Conservation (phyloP, 1,140 invertebrate genomes). For the Ceratosolen fusciceps region DNA sequence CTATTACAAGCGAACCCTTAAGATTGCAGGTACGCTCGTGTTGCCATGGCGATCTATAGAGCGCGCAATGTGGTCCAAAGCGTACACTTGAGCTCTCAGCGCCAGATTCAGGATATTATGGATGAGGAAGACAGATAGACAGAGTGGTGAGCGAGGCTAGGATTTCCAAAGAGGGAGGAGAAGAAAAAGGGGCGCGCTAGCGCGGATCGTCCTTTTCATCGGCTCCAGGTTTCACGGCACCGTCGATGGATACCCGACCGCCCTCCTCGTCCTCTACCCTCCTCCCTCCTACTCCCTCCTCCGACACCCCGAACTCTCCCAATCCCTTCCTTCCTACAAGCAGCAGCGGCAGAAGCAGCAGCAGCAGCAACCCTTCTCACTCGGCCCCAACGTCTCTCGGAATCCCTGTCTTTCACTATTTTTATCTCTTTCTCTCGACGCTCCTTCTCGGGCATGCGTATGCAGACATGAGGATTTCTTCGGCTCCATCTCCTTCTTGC, state of each 20-base stretch:
- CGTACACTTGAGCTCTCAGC: background rate
- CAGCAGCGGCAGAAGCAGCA: no score
- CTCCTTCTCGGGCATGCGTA: background rate
- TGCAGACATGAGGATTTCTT: background rate
- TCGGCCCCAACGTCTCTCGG: background rate
- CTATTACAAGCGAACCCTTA: slow-evolving; percentile 3
- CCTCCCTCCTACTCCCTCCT: no score
- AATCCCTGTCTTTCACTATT: background rate
- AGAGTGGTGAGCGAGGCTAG: slow-evolving; percentile 54
- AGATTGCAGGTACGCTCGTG: background rate
- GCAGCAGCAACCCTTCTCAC: background rate
- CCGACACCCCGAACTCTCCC: no score
- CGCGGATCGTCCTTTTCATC: slow-evolving; percentile 25
- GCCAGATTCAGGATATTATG: slow-evolving; percentile 55
- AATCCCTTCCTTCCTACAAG: no score
- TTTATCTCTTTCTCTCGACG: background rate
- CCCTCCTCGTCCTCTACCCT: no score
- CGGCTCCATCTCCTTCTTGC: no score
- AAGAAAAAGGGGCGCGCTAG: slow-evolving; percentile 51
- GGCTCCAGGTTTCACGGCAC: background rate
- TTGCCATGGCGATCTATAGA: background rate
- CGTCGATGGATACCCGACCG: background rate
- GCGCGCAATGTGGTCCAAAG: background rate
- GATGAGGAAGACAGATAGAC: no score
- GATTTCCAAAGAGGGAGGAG: slow-evolving; percentile 49